Evolutionary conservation across 1,140 invertebrate species (phyloP).

Genomic region (Aphelenchoides besseyi): DNA sequence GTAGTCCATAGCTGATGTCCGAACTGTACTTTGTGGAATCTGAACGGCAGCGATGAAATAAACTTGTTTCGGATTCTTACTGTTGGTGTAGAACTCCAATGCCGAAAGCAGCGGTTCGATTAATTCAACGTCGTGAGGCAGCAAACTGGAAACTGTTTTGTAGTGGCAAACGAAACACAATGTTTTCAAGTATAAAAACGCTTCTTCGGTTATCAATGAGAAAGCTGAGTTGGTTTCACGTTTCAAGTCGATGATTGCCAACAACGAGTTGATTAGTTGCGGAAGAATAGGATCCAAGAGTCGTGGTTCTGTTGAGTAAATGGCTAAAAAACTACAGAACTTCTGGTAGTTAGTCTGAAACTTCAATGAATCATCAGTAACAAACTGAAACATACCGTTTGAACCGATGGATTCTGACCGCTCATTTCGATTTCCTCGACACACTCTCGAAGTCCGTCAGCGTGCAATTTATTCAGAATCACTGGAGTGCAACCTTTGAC

Average conservation of each 20-base stretch:
- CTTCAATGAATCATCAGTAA: neutral
- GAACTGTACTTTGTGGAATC: neutral
- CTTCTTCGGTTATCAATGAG: neutral
- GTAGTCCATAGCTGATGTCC: slow-evolving; percentile 29
- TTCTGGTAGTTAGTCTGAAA: slow-evolving; percentile 2
- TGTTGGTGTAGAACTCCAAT: neutral
- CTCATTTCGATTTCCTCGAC: neutral
- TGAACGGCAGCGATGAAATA: slow-evolving; percentile 1
- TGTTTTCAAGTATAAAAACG: neutral
- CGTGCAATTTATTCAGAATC: slow-evolving; percentile 5
- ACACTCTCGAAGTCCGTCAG: neutral
- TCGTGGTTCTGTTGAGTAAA: slow-evolving; percentile 13
- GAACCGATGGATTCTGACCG: neutral
- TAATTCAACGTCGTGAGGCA: neutral
- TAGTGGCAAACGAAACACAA: neutral
- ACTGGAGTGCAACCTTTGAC: slow-evolving; percentile 4
- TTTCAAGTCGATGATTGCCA: neutral
- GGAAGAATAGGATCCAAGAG: neutral
- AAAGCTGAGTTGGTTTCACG: neutral
- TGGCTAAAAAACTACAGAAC: neutral
- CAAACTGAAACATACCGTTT: neutral
- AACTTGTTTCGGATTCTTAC: slow-evolving; percentile 1
- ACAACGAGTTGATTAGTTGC: neutral
- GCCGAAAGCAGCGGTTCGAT: slow-evolving; percentile 8
- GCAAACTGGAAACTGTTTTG: neutral